Conservation (phyloP, 92 coral and sea anemone species). For the Bergia sp. region DNA sequence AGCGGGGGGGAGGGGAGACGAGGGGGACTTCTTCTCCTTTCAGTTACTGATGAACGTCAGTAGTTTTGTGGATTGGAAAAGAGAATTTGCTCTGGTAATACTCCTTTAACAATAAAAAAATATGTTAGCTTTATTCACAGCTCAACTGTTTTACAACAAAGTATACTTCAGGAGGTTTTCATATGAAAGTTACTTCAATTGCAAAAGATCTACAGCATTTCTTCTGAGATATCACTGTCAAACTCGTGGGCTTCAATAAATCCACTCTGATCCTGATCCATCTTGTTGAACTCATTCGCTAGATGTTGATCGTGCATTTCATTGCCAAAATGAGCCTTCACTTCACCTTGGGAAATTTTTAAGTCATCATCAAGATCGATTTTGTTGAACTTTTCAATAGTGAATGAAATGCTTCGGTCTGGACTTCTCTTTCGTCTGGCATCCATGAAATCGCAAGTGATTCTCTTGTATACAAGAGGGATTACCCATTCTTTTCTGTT, state of each 20-base stretch:
- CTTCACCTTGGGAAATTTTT: constrained; percentile 36
- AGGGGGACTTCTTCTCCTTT: no score
- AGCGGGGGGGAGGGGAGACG: no score
- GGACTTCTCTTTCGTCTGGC: neutral
- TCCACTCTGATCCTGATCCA: constrained; percentile 30
- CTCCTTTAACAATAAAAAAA: no score
- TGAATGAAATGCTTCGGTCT: neutral
- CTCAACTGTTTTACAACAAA: no score
- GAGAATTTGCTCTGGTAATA: no score
- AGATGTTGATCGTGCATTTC: constrained; percentile 1
- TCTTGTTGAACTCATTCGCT: neutral
- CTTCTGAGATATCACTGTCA: constrained; percentile 1
- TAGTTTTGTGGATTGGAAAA: no score
- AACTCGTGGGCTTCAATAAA: constrained; percentile 35
- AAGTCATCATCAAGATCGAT: constrained; percentile 8
- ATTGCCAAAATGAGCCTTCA: constrained; percentile 21
- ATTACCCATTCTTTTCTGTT: neutral
- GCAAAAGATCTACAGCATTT: neutral
- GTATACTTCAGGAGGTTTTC: no score
- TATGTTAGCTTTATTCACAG: neutral
- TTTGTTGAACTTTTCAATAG: constrained; percentile 7
- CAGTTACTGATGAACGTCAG: no score
- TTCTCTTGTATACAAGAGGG: neutral
- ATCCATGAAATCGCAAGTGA: neutral
- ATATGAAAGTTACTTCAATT: neutral